A percentile compares a stretch with the other conserved stretches of the same genome.
Evolutionary conservation across 1,140 invertebrate genomes (phyloP).

Genomic region (Zaprionus tsacasi): DNA sequence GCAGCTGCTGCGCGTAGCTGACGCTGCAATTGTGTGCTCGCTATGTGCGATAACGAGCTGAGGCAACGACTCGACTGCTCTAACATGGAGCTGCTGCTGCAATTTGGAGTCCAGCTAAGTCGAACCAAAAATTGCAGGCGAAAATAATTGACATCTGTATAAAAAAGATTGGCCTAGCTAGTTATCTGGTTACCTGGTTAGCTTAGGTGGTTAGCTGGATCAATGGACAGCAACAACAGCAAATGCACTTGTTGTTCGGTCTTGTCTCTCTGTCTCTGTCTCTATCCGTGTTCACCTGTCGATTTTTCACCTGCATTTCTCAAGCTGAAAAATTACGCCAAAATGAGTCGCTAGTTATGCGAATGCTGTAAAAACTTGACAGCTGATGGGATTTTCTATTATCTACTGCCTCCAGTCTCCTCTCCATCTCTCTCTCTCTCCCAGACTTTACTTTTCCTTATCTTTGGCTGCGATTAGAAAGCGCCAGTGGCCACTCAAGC

Average conservation of each 20-base stretch:
- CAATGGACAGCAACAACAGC: slow-evolving; percentile 50
- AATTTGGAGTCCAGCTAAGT: slow-evolving; percentile 43
- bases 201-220: slow-evolving; percentile 22
- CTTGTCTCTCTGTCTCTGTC: background rate
- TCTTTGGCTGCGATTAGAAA: slow-evolving; percentile 41
- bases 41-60: slow-evolving; percentile 43
- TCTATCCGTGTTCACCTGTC: slow-evolving; percentile 43
- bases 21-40: slow-evolving; percentile 56
- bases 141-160: slow-evolving; percentile 83
- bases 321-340: slow-evolving; percentile 64
- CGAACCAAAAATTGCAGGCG: slow-evolving; percentile 65
- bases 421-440: background rate
- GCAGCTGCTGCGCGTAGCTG: slow-evolving; percentile 55
- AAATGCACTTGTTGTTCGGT: slow-evolving; percentile 56
- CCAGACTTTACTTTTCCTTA: slow-evolving; percentile 40
- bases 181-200: slow-evolving; percentile 13
- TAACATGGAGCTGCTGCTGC: slow-evolving; percentile 7
- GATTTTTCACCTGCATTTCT: slow-evolving; percentile 71
- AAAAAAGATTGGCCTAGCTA: slow-evolving; percentile 55
- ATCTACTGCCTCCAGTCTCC: background rate
- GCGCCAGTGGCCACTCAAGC: slow-evolving; percentile 36
- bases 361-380: slow-evolving; percentile 16
- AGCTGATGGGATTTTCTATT: slow-evolving; percentile 27
- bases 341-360: slow-evolving; percentile 30
- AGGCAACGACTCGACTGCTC: slow-evolving; percentile 4